A percentile compares a stretch with the other conserved stretches of the same genome.
These are phyloP conservation scores for Meloidogyne floridensis DNA, from an alignment of 1,140 invertebrate genomes.

Conservation along the genomic window DNA sequence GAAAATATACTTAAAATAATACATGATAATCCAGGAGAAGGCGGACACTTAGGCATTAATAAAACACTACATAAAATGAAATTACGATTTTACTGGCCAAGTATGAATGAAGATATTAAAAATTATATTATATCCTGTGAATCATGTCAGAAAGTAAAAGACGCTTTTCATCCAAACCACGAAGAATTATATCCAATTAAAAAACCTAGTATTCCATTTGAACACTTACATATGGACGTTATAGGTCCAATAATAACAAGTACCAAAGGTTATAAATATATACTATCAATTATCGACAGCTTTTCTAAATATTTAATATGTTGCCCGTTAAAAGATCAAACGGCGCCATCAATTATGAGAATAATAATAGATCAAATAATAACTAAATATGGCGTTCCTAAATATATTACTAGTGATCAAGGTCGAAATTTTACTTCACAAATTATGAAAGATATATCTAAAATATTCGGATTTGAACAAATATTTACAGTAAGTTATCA, in stretches of 20 bases:
- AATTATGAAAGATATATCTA: constrained; percentile 1
- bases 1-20: background rate
- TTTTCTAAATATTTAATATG: background rate
- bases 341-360: background rate
- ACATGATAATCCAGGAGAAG: background rate
- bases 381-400: background rate
- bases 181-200: background rate
- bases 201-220: background rate
- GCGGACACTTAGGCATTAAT: background rate
- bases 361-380: background rate
- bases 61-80: background rate
- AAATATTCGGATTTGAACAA: constrained; percentile 5
- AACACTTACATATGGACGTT: background rate
- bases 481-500: background rate
- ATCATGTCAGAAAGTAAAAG: background rate
- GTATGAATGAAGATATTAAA: background rate
- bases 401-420: background rate
- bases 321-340: background rate
- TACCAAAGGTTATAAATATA: background rate
- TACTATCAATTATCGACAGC: background rate
- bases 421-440: background rate
- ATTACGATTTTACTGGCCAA: background rate
- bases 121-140: background rate
- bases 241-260: background rate
- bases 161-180: background rate